Evolutionary conservation across 2,797 vertebrate species (phyloP).

Genomic region (Bradypodion pumilum): DNA sequence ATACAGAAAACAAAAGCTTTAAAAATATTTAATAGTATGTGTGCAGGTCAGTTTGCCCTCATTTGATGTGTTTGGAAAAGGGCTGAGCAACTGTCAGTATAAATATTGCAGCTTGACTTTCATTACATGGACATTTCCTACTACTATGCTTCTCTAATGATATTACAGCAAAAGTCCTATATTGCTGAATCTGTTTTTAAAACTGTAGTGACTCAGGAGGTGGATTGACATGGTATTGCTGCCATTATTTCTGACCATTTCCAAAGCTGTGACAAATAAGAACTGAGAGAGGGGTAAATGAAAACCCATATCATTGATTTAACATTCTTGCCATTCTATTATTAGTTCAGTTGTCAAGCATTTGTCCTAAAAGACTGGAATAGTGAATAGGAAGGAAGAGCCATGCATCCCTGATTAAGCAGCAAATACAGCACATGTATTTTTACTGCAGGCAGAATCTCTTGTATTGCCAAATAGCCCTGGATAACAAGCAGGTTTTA

Average conservation of each 20-base stretch:
- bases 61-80: background rate
- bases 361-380: conserved; percentile 25
- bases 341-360: conserved; percentile 31
- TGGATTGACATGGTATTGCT: conserved; percentile 14
- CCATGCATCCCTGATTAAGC: no score
- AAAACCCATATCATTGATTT: conserved; percentile 20
- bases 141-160: background rate
- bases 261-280: conserved; percentile 47
- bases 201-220: background rate
- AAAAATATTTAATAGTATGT: background rate
- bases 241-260: conserved; percentile 3
- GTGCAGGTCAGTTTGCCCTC: background rate
- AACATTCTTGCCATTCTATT: conserved; percentile 33
- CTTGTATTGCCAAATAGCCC: no score
- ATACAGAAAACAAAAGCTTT: no score
- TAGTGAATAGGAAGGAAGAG: conserved; percentile 20
- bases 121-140: background rate
- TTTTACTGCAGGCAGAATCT: no score
- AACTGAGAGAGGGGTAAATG: conserved; percentile 5
- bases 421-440: no score
- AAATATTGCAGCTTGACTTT: background rate
- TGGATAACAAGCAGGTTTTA: no score
- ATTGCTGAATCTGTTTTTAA: background rate
- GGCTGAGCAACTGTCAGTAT: background rate
- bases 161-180: background rate